These are phyloP conservation scores for Aphelenchoides bicaudatus DNA, from an alignment of 2,888 invertebrate species.

Conservation along the genomic window DNA sequence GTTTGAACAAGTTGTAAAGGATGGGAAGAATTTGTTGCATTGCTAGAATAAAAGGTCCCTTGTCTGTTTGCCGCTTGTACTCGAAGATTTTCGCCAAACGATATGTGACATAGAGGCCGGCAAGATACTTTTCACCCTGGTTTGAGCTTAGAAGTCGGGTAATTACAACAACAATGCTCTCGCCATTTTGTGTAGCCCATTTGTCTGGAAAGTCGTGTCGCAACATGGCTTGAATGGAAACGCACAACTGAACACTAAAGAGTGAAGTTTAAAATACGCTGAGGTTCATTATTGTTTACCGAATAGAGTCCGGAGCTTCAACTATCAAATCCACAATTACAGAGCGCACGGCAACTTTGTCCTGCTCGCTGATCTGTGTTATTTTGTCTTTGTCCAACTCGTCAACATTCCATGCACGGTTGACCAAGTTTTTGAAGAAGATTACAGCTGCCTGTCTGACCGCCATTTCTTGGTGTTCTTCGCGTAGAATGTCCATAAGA, in stretches of 20 bases:
- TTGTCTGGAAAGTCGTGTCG: constrained; percentile 86
- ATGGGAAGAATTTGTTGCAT: constrained; percentile 89
- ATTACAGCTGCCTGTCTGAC: constrained; percentile 86
- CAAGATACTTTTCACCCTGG: constrained; percentile 65
- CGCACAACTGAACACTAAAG: constrained; percentile 77
- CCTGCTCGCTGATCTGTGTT: constrained; percentile 80
- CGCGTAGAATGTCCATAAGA: constrained; percentile 87
- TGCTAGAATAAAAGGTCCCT: constrained; percentile 83
- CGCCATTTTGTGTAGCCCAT: constrained; percentile 60
- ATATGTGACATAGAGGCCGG: constrained; percentile 82
- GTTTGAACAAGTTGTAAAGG: constrained; percentile 71
- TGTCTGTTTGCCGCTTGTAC: constrained; percentile 82
- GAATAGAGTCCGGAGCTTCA: constrained; percentile 82
- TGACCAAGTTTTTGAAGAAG: constrained; percentile 89
- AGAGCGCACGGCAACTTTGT: constrained; percentile 84
- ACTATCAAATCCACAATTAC: constrained; percentile 92
- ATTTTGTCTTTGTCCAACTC: constrained; percentile 65
- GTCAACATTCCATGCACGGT: constrained; percentile 73
- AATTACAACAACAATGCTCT: constrained; percentile 84
- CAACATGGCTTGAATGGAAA: constrained; percentile 86
- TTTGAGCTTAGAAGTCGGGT: constrained; percentile 77
- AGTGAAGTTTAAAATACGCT: not conserved
- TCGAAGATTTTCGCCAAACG: constrained; percentile 86
- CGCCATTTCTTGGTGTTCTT: constrained; percentile 78
- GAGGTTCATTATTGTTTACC: constrained; percentile 61